Base-by-base conservation (phyloP, 2,888 invertebrate genomes). In the Yponomeuta evonymella region DNA sequence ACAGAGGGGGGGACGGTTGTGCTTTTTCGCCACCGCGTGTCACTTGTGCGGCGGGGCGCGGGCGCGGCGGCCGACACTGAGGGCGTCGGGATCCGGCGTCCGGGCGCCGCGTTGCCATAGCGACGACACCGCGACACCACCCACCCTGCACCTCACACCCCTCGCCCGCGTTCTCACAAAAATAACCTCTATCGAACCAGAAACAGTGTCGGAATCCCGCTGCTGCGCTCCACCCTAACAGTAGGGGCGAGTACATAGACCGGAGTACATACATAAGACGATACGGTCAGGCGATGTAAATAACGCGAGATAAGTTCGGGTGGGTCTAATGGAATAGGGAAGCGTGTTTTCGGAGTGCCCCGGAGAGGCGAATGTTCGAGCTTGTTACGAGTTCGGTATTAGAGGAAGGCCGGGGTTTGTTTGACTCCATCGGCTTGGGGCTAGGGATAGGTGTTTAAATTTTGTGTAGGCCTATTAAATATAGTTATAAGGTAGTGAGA, bases 81-180 rank as follows among this genome's bases (percentile, higher is more conserved):
- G 92, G 93, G 90, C 90, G 91, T 90, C 87, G 91, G 90, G 93
- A 93, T 93, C 93, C 93, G 93, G 93, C 93, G 93, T 84, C 93
- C 92, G 93, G 93, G 90, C 86, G 92, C 89, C 89, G 89, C 88
- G 94, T 93, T 86, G 86, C 93, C 93, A 93, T 93, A 89, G 87
- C 93, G 85, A 94, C 94, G 88, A 89, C 92, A 89, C 91, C 91
- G 88, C 84, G 88, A 88, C 88, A 87, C 89, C 87, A 83, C 78
- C 82, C 79, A 76, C 79, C 76, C 76, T 58, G 67, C 74, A 48
- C 72, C 73, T 75, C 73, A 72, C 74, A 73, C 73, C 74, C 79
- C 80, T 81, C 76, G 15, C 75, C 75, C 74, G 72, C 76, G 73
- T 73, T 74, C 73, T 73, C 73, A 77, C 79, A 74, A 83, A 85